These are phyloP conservation scores for Sesamia nonagrioides DNA, from an alignment of 1,140 invertebrate species.

Conservation along the genomic window DNA sequence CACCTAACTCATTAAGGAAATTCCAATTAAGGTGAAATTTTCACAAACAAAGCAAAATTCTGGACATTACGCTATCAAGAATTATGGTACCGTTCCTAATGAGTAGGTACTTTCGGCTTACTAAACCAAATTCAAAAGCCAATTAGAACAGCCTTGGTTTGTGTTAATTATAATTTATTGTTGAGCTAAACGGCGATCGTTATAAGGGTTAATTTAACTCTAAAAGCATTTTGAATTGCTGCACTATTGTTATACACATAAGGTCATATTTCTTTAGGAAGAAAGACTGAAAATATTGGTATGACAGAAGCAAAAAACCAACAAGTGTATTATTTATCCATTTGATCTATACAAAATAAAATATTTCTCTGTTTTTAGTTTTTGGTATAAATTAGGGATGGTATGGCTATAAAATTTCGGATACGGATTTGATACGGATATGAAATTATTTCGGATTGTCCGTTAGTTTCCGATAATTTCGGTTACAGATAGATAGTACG, in stretches of 20 bases:
- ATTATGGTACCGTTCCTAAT: slow-evolving; percentile 2
- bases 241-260: neutral
- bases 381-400: too few species aligned
- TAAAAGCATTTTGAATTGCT: neutral
- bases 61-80: neutral
- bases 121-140: slow-evolving; percentile 29
- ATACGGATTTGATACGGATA: too few species aligned
- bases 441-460: too few species aligned
- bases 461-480: too few species aligned
- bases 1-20: neutral
- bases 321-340: too few species aligned
- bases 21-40: neutral
- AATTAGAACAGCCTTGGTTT: slow-evolving; percentile 25
- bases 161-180: slow-evolving; percentile 41
- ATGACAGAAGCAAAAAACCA: neutral
- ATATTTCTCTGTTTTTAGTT: too few species aligned
- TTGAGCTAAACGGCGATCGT: neutral
- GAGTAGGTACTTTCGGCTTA: neutral
- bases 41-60: neutral
- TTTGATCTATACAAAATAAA: too few species aligned
- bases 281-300: neutral
- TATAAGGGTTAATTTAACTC: slow-evolving; percentile 8
- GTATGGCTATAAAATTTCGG: too few species aligned
- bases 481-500: too few species aligned
- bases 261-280: neutral